phyloP scores from a whole-genome alignment of 2,888 invertebrate genomes.

The Drosophila emarginata region DNA sequence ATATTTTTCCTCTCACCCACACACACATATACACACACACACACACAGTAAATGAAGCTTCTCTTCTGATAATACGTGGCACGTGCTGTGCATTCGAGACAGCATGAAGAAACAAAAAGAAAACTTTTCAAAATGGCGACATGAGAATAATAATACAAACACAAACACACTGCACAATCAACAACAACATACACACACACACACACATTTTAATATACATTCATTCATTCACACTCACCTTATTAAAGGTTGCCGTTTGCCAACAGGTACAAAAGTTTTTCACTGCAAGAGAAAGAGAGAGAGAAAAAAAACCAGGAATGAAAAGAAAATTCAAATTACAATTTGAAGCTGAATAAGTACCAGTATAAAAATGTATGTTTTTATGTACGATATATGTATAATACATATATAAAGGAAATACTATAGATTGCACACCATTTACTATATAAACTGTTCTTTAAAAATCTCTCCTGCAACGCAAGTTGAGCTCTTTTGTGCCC shows the following conservation, averaged over 20 bases:
- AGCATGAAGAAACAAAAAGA: slow-evolving; percentile 35
- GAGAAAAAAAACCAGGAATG: not conserved
- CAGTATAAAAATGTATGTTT: not conserved
- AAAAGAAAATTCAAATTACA: not conserved
- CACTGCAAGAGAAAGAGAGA: slow-evolving; percentile 47
- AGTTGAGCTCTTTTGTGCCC: slow-evolving; percentile 12
- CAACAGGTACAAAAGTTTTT: slow-evolving; percentile 69
- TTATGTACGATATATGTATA: not conserved
- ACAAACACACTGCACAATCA: slow-evolving; percentile 1
- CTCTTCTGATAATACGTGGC: slow-evolving; percentile 57
- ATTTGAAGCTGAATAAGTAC: not conserved
- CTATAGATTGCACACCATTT: not conserved
- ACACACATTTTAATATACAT: slow-evolving; percentile 10
- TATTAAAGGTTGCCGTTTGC: slow-evolving; percentile 32
- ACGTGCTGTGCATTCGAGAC: slow-evolving; percentile 62
- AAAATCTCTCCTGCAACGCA: slow-evolving; percentile 10
- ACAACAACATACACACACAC: not conserved
- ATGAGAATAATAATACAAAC: slow-evolving; percentile 15
- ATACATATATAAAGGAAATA: not conserved
- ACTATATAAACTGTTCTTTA: not conserved
- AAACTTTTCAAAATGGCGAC: slow-evolving; percentile 40
- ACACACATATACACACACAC: slow-evolving; percentile 32
- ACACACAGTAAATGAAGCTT: slow-evolving; percentile 34
- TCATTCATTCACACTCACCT: slow-evolving; percentile 14
- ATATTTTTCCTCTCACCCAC: slow-evolving; percentile 62